A percentile compares a stretch with the other conserved stretches of the same genome.
phyloP scores from a whole-genome alignment of 1,140 invertebrate species.

The Brachionus paranguensis region DNA sequence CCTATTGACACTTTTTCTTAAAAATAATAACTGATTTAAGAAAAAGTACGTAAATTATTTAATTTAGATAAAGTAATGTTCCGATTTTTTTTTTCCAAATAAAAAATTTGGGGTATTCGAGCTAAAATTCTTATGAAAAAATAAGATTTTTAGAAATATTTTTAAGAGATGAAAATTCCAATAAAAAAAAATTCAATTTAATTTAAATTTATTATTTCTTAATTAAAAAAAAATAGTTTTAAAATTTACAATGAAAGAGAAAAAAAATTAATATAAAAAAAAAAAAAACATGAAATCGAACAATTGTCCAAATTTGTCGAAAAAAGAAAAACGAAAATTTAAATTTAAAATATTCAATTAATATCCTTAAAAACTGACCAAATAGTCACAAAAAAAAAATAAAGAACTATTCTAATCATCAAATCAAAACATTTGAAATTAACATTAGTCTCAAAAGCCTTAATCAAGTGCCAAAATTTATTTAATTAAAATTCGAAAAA shows the following conservation, averaged over 20 bases:
- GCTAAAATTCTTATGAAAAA: too few species aligned
- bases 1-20: too few species aligned
- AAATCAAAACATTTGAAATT: neutral
- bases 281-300: neutral
- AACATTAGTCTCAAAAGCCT: neutral
- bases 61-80: too few species aligned
- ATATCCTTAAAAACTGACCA: neutral
- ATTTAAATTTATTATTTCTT: constrained; percentile 4
- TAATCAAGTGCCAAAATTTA: neutral
- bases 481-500: neutral
- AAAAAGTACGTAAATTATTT: too few species aligned
- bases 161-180: neutral
- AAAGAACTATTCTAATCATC: neutral
- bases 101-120: too few species aligned
- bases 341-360: neutral
- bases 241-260: neutral
- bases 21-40: too few species aligned
- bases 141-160: too few species aligned
- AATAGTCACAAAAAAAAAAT: neutral
- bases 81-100: too few species aligned
- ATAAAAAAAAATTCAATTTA: neutral
- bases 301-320: neutral
- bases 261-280: neutral
- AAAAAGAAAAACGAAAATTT: neutral
- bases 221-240: neutral